A percentile compares a stretch with the other conserved stretches of the same genome.
Conservation (phyloP, 2,797 vertebrate genomes). For the Enteromius anoplus region DNA sequence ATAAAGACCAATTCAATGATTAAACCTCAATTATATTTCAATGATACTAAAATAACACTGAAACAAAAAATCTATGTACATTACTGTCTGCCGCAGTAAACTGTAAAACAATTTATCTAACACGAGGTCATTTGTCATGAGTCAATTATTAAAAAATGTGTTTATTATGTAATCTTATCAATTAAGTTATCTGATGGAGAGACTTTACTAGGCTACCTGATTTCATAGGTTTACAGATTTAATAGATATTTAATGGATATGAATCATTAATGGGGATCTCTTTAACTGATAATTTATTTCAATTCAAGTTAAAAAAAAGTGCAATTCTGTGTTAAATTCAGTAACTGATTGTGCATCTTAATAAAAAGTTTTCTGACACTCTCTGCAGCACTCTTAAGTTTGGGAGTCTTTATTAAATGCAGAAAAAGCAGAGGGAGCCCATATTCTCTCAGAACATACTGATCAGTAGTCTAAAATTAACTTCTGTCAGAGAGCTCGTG, state of each 20-base stretch:
- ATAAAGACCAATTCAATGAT: neutral
- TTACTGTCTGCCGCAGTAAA: neutral
- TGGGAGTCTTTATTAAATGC: neutral
- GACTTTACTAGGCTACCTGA: neutral
- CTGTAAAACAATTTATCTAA: neutral
- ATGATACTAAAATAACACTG: neutral
- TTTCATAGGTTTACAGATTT: neutral
- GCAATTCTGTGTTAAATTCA: neutral
- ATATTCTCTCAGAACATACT: constrained; percentile 8
- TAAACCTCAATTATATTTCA: neutral
- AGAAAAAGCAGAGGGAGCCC: neutral
- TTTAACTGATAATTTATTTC: neutral
- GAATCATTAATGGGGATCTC: neutral
- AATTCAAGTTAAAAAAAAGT: neutral
- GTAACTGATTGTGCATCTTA: neutral
- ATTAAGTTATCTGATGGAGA: neutral
- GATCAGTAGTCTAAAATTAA: constrained; percentile 31
- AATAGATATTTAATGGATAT: neutral
- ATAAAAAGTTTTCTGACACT: neutral
- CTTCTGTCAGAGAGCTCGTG: constrained; percentile 13
- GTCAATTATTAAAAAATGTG: neutral
- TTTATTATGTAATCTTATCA: neutral
- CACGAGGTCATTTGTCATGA: neutral
- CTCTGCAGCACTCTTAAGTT: neutral
- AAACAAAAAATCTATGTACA: neutral